Conservation (phyloP, 2,797 vertebrate species). For the Crypturellus tataupa region DNA sequence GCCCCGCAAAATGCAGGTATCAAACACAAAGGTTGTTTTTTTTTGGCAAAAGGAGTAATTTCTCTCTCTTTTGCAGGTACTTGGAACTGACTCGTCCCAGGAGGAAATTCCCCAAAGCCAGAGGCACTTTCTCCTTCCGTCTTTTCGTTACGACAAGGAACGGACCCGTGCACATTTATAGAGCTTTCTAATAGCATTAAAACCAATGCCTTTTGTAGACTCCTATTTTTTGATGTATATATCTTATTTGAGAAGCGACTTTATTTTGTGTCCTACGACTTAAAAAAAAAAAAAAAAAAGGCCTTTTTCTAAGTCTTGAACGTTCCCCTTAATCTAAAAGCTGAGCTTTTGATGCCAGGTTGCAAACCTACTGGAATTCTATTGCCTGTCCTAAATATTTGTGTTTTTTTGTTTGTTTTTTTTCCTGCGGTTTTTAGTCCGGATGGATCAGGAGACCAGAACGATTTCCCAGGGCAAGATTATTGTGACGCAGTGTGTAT, state of each 20-base stretch:
- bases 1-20: neutral
- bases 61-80: slow-evolving; percentile 68
- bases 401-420: slow-evolving; percentile 7
- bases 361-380: slow-evolving; percentile 82
- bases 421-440: slow-evolving; percentile 68
- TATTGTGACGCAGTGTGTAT: slow-evolving; percentile 84
- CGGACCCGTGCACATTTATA: slow-evolving; percentile 78
- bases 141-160: slow-evolving; percentile 73
- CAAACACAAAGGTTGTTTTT: neutral
- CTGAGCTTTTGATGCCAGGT: slow-evolving; percentile 80
- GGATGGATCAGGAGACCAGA: slow-evolving; percentile 70
- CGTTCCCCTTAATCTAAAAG: slow-evolving; percentile 69
- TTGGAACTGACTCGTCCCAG: slow-evolving; percentile 66
- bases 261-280: slow-evolving; percentile 83
- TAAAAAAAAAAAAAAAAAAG: too few species aligned
- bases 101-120: slow-evolving; percentile 75
- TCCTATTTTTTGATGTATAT: slow-evolving; percentile 85
- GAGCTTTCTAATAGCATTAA: slow-evolving; percentile 82
- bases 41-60: neutral
- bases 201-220: slow-evolving; percentile 82
- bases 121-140: slow-evolving; percentile 72
- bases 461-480: slow-evolving; percentile 64
- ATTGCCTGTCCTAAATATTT: slow-evolving; percentile 78
- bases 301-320: slow-evolving; percentile 79
- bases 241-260: slow-evolving; percentile 81